Evolutionary conservation across 2,797 vertebrate species (phyloP).

Genomic region (Pyrocephalus nanus): DNA sequence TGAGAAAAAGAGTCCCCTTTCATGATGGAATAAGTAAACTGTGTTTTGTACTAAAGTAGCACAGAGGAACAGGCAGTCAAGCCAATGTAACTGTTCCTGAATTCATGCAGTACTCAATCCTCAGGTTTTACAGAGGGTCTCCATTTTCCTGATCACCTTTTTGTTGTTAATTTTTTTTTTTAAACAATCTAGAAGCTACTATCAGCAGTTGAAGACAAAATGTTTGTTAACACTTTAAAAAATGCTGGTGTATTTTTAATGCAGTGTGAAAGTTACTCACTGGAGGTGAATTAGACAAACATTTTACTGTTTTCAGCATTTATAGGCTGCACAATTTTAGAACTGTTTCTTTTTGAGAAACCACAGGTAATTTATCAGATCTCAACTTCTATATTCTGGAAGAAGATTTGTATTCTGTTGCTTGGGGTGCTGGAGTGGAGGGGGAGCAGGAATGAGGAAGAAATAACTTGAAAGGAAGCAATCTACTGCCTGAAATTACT

Average conservation of each 20-base stretch:
- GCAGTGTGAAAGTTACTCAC: background rate
- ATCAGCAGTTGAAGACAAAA: background rate
- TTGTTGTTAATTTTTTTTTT: background rate
- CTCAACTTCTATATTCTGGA: background rate
- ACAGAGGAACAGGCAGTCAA: background rate
- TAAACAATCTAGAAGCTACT: background rate
- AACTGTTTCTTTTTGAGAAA: background rate
- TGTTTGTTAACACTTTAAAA: background rate
- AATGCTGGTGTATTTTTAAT: background rate
- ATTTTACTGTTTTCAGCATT: background rate
- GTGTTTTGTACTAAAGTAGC: background rate
- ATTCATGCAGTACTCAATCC: background rate
- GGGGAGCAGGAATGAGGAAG: background rate
- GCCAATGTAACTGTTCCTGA: background rate
- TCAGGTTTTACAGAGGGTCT: background rate
- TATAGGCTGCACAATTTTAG: background rate
- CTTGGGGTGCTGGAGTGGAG: background rate
- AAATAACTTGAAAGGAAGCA: background rate
- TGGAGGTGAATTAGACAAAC: background rate
- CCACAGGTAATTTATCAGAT: background rate
- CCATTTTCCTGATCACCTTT: background rate
- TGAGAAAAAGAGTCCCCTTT: background rate
- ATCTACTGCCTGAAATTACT: background rate
- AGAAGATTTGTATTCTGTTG: background rate
- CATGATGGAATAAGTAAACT: background rate